Evolutionary conservation across 2,888 invertebrate species (phyloP), one percentile per base, ranked within the genome.

Genomic region (Thumatha senex): DNA sequence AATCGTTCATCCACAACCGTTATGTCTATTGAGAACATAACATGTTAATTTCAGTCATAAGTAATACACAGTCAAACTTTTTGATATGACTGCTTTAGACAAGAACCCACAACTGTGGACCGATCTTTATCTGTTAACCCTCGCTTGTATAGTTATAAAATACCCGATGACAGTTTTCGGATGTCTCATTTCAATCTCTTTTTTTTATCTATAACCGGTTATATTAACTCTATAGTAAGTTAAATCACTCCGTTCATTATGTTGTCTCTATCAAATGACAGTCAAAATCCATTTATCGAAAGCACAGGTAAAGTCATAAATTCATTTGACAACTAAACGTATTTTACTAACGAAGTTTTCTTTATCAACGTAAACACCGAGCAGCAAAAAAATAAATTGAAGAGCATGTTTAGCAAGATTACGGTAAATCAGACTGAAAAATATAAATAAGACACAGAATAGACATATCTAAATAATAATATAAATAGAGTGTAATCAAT

Each of bases 141-240:
- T 39, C 39, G 18, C 39, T 18, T 15, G 39, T 15, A 11, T 14
- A 11, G 18, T n/a, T 39, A 39, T 39, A 24, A 39, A 39, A 39
- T 39, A 39, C 18, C 18, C 15, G 39, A 39, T 18, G 39, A 39
- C 39, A 39, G 39, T 15, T 39, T 39, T 39, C n/a, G n/a, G n/a
- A 39, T 39, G 18, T 39, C 39, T 39, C 15, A 39, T 39, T 39
- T 39, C 15, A n/a, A 18, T 39, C 7, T 39, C 0, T 24, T 39
- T 18, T 11, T 18, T n/a, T 39, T 40, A 4, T 29, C 29, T 29
- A 10, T 40, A 30, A 30, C 30, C 12, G 13, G 13, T 30, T 14
- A 13, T 14, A 40, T 9, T 14, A 11, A 18, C 7, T 40, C 13
- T 40, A 40, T 29, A n/a, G 12, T 18, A 18, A 12, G 12, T 24